These are phyloP conservation scores for Alectoris magna DNA, from an alignment of 2,797 vertebrate species.

Conservation along the genomic window DNA sequence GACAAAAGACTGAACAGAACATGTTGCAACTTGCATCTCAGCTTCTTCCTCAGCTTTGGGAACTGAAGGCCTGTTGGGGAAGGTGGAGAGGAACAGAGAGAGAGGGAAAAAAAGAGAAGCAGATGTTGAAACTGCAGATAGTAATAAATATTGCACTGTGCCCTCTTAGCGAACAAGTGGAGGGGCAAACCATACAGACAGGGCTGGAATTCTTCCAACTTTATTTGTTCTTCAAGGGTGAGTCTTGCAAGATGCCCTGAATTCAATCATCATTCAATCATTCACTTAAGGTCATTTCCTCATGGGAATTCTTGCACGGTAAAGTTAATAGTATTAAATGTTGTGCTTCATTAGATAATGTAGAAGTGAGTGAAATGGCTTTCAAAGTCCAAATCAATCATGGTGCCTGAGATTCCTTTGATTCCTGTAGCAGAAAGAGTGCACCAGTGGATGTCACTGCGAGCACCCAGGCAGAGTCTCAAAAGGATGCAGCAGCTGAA, in stretches of 20 bases:
- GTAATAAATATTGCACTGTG: neutral
- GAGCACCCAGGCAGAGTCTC: neutral
- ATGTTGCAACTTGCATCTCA: rapidly evolving
- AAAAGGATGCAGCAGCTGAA: constrained; percentile 17
- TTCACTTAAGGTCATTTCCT: neutral
- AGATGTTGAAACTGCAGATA: neutral
- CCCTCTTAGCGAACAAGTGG: neutral
- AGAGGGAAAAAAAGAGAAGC: neutral
- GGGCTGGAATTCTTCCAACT: neutral
- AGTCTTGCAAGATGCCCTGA: neutral
- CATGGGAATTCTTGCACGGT: neutral
- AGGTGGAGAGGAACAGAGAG: neutral
- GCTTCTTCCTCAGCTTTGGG: neutral
- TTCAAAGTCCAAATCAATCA: constrained; percentile 23
- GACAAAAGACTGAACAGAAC: neutral
- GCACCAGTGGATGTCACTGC: constrained; percentile 60
- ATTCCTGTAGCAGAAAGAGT: neutral
- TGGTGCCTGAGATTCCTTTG: neutral
- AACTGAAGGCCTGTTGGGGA: neutral
- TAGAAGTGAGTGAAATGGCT: neutral
- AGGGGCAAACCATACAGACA: neutral
- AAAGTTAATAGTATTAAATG: neutral
- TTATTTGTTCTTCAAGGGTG: neutral
- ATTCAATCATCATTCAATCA: neutral
- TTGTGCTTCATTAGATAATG: neutral